Evolutionary conservation across 2,888 invertebrate species (phyloP), one percentile per base, ranked within the genome.

Genomic region (Synergus japonicus): DNA sequence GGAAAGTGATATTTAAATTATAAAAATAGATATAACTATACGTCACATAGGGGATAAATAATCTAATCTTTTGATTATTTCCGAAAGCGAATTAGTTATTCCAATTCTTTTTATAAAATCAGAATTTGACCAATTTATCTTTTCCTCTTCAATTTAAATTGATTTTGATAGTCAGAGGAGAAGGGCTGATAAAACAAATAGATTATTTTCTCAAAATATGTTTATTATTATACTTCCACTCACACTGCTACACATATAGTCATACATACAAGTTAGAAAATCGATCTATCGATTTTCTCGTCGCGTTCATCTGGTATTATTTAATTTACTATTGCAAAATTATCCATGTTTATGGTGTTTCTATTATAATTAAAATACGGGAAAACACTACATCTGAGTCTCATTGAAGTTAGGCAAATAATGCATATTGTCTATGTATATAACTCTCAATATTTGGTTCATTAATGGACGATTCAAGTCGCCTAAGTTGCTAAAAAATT

Each of bases 221-320:
- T 73, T 73, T 73, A 73, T 73, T 73, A 73, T 15, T 73, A 73
- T 49, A n/a, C 9, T 54, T 73, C 54, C n/a, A 73, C 37, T 69
- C 29, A n/a, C n/a, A 37, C n/a, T 73, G 37, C 49, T 15, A 73
- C 15, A 73, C 49, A 73, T 10, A 54, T 49, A 54, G 15, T 15
- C 46, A 44, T 13, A 69, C 22, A 29, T 69, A 49, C 46, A 22
- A 22, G 13, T 46, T 69, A 8, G 29, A 22, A 69, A 69, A 46
- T 67, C 44, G 46, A 46, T 46, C 22, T 9, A 67, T 44, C 44
- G 67, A 69, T 69, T 49, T 73, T 54, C 37, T 37, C 22, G 29
- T 73, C 13, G 54, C 69, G 13, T 69, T 46, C 67, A 46, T 18
- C 22, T 41, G 41, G 43, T 37, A 65, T 43, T 43, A 66, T 29